A percentile compares a stretch with the other conserved stretches of the same genome.
Conservation (phyloP, 2,797 vertebrate species). For the Oryzias dopingdopingensis region DNA sequence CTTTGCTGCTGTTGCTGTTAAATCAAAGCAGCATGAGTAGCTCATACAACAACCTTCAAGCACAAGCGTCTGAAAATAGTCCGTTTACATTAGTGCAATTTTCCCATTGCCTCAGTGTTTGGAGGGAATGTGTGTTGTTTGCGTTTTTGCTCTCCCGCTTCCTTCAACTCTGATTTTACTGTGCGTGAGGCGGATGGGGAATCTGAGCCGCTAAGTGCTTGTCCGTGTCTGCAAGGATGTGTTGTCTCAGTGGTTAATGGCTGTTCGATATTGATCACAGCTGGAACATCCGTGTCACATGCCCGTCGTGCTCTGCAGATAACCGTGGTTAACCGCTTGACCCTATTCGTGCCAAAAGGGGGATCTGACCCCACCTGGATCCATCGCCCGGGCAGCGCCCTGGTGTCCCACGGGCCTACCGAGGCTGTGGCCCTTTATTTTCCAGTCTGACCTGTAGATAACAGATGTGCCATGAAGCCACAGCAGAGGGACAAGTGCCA, state of each 20-base stretch:
- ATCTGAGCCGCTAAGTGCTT: slow-evolving; percentile 30
- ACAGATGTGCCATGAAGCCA: slow-evolving; percentile 40
- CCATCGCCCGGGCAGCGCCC: slow-evolving; percentile 2
- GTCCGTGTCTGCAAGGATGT: slow-evolving; percentile 26
- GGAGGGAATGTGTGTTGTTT: slow-evolving; percentile 59
- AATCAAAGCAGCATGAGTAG: slow-evolving; percentile 62
- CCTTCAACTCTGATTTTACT: slow-evolving; percentile 31
- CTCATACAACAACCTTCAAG: slow-evolving; percentile 58
- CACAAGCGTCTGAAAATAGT: slow-evolving; percentile 60
- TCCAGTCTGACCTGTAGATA: slow-evolving; percentile 41
- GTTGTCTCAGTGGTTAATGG: slow-evolving; percentile 68
- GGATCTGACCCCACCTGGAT: slow-evolving; percentile 48
- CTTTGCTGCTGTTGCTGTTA: slow-evolving; percentile 39
- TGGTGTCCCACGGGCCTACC: slow-evolving; percentile 16
- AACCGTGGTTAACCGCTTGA: slow-evolving; percentile 74
- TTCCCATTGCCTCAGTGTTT: slow-evolving; percentile 68
- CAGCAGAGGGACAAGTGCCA: slow-evolving; percentile 54
- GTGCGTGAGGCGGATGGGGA: slow-evolving; percentile 41
- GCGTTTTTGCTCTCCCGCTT: slow-evolving; percentile 42
- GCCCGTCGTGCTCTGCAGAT: slow-evolving; percentile 63
- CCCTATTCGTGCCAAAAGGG: slow-evolving; percentile 54
- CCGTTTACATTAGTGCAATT: slow-evolving; percentile 60
- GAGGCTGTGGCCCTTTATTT: slow-evolving; percentile 40
- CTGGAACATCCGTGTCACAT: slow-evolving; percentile 60
- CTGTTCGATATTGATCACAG: slow-evolving; percentile 72